phyloP scores from a whole-genome alignment of 2,113 vertebrate species.

The Anguilla japonica region DNA sequence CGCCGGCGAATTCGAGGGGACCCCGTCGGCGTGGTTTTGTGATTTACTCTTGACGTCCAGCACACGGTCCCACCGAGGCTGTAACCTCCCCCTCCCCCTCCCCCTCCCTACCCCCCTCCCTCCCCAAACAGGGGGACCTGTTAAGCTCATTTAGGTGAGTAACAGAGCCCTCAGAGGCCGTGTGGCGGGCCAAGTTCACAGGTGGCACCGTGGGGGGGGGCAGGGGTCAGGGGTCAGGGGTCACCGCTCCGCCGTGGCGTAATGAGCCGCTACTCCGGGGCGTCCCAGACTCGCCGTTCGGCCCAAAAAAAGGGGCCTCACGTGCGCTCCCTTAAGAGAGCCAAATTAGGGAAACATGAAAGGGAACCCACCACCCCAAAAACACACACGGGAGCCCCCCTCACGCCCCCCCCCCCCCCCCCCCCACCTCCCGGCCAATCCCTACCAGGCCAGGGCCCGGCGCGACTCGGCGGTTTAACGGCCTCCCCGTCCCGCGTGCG shows the following conservation, averaged over 20 bases:
- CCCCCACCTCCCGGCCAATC: no score
- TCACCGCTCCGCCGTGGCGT: constrained; percentile 8
- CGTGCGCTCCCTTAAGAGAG: not conserved
- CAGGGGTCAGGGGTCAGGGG: constrained; percentile 25
- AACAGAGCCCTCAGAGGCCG: constrained; percentile 5
- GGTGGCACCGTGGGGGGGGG: constrained; percentile 15
- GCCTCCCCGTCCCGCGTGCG: not conserved
- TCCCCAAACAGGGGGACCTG: not conserved
- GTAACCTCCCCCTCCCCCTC: not conserved
- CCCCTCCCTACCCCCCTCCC: no score
- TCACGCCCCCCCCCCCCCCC: no score
- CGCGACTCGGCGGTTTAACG: not conserved
- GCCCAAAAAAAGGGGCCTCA: constrained; percentile 3
- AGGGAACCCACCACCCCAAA: not conserved
- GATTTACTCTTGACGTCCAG: constrained; percentile 20
- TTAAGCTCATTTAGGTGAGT: constrained; percentile 19
- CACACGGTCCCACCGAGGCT: constrained; percentile 9
- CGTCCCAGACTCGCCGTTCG: not conserved
- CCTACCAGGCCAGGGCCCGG: no score
- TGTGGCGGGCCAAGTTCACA: constrained; percentile 9
- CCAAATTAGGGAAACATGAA: constrained; percentile 9
- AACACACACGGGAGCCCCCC: not conserved
- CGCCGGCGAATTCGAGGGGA: not conserved
- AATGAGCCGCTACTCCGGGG: constrained; percentile 29
- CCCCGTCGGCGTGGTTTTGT: constrained; percentile 1